Evolutionary conservation across 2,888 invertebrate genomes (phyloP), one percentile per base, ranked within the genome.

Genomic region (Phortica okadai): DNA sequence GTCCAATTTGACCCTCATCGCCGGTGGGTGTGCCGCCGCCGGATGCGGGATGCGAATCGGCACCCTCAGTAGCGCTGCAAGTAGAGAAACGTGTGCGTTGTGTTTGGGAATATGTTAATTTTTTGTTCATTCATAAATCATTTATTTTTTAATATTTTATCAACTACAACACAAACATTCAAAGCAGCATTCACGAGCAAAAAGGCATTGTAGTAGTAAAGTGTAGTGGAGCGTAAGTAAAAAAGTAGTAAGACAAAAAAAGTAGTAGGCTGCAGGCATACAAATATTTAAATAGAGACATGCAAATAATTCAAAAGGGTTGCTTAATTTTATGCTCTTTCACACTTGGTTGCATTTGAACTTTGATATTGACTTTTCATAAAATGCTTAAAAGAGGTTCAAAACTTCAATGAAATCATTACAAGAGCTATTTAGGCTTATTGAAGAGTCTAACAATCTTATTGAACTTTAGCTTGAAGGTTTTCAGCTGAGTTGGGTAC

Each of bases 21-120:
- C 90, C 90, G 78, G 95, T 95, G 83, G 96, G 96, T 66, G 96
- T 95, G 80, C 95, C 95, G 67, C 94, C 94, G 74, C 95, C 94
- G 77, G 96, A 96, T 70, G 93, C 96, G 79, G 96, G 96, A 85
- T 96, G 95, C 91, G 97, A 97, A 92, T 97, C 97, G 21, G 97
- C 97, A 79, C 97, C 97, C 82, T 97, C 97, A 82, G 97, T 97
- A 83, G 97, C 97, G 92, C 97, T 97, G 93, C 86, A 83, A 81
- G 74, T 76, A 75, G 73, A 75, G 56, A 73, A 11, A 66, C 3
- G 50, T 50, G 50, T 50, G 50, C 50, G 14, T 50, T 50, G 50
- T 50, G 50, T 16, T 11, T 8, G 6, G 10, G 6, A 62, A 62
- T 6, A 16, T 4, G 7, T 3, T 25, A 21, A 16, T 62, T 21